Evolutionary conservation across 2,888 invertebrate species (phyloP).

Genomic region (Autographa gamma): DNA sequence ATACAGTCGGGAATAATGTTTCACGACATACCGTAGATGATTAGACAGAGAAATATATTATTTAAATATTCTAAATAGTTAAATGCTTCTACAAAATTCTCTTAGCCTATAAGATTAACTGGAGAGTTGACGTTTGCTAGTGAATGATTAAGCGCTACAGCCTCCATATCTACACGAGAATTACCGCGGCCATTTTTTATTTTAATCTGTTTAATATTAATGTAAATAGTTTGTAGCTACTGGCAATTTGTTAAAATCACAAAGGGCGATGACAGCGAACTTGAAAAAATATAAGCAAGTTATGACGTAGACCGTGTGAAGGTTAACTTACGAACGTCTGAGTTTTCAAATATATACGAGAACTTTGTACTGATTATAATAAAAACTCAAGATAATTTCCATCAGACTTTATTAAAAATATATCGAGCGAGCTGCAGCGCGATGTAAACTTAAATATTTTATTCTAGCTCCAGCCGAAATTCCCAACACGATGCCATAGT

Average conservation of each 20-base stretch:
- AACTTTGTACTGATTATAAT: conserved; percentile 4
- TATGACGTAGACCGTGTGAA: conserved; percentile 11
- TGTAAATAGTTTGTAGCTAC: conserved; percentile 16
- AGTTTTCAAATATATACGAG: background rate
- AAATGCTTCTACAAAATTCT: background rate
- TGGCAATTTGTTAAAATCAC: conserved; percentile 29
- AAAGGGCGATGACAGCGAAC: conserved; percentile 13
- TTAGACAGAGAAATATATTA: background rate
- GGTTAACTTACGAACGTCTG: background rate
- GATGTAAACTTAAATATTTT: conserved; percentile 7
- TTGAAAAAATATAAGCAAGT: conserved; percentile 13
- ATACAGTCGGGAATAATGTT: background rate
- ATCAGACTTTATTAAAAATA: conserved; percentile 4
- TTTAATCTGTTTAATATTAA: conserved; percentile 40
- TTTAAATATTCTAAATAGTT: background rate
- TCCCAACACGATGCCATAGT: conserved; percentile 18
- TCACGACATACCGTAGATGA: background rate
- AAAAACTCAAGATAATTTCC: background rate
- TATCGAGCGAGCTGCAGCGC: conserved; percentile 1
- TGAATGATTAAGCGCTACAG: conserved; percentile 29
- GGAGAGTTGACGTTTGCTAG: conserved; percentile 13
- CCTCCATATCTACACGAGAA: conserved; percentile 34
- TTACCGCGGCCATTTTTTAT: conserved; percentile 23
- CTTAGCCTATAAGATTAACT: conserved; percentile 17
- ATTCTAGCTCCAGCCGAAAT: conserved; percentile 15